Base-by-base conservation (phyloP, 1,140 invertebrate species). In the fruit fly (Drosophila melanogaster) region DNA sequence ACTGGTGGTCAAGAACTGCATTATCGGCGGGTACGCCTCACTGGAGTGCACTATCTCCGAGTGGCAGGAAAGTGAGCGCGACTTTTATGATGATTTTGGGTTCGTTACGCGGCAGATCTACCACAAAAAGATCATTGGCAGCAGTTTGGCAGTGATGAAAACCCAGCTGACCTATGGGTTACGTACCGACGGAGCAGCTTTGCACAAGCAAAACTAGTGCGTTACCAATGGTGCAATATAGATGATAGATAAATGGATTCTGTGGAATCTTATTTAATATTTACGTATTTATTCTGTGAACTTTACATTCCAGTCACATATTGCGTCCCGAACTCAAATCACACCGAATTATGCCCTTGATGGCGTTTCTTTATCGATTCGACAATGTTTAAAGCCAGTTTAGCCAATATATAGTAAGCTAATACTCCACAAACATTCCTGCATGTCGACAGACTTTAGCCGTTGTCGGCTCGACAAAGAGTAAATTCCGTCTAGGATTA, bases 61-160 rank as follows among this genome's bases (percentile, higher is more conserved):
- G 49, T 92, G 91, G 87, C 91, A 92, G 41, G 87, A 92, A 46
- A 80, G 76, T 15, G 85, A 90, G 35, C 77, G 91, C 0, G 91
- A 92, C 26, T 90, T 91, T 38, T 92, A 73, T 58, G 79, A 91
- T 14, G 79, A 81, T 30, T 59, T 85, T 7, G 91, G 91, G 0
- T 92, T 92, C 58, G 70, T 70, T 8, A 92, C 91, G 10, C 69
- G 91, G 2, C 91, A 92, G 62, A 92, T 92, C 24, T 92, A 92
- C 72, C 91, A 92, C 24, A 92, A 92, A 40, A 86, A 90, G 60
- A 92, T 92, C 11, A 81, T 92, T 26, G 91, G 91, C 24, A 91
- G 81, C 57, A 92, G 73, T 11, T 47, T 92, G 15, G 76, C 89
- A 1, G 87, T 92, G 10, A 90, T 91, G 87, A 92, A 92, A 35